Base-by-base conservation (phyloP, 1,140 invertebrate species). In the Drosophila simulans region DNA sequence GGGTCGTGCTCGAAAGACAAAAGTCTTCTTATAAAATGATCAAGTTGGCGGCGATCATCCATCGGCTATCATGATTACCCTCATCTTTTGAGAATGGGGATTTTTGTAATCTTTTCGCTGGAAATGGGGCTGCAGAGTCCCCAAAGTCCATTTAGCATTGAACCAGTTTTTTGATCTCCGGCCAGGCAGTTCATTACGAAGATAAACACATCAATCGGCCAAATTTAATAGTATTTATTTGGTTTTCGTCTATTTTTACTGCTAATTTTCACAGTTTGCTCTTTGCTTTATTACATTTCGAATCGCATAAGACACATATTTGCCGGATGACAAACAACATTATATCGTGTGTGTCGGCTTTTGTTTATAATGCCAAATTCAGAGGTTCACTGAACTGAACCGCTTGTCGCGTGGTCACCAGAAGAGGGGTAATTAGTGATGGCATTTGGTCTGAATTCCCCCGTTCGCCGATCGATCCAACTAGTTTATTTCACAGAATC, bases 231-330 rank as follows among this genome's bases (percentile, higher is more conserved):
- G 62, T 46, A 25, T 60, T 74, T 65, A 78, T 57, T 66, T 42
- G 66, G 42, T 46, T 17, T 48, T 40, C 8, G 15, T 58, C 31
- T 31, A 27, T 65, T 54, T 65, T 59, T 64, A 70, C 84, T 64
- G 80, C 80, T 83, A 79, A 83, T 84, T 83, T 84, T 83, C 76
- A 83, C 80, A 84, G 80, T 35, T 66, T 84, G 59, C 52, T 39
- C 59, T 58, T 66, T 57, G 77, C 43, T 56, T 63, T 76, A 51
- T 53, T 70, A 77, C 37, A 56, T 55, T 65, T 12, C 37, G 60
- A 37, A 34, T 52, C 11, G 37, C 20, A 39, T 35, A 63, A 45
- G 37, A 53, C 37, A 68, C 52, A 66, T 68, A 68, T 52, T 52
- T 52, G 13, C 35, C 12, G 46, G 54, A 72, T 72, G 69, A 72